Base-by-base conservation (phyloP, 30 jellyfish, hydroid and myxozoan species). In the Mastigias papua region DNA sequence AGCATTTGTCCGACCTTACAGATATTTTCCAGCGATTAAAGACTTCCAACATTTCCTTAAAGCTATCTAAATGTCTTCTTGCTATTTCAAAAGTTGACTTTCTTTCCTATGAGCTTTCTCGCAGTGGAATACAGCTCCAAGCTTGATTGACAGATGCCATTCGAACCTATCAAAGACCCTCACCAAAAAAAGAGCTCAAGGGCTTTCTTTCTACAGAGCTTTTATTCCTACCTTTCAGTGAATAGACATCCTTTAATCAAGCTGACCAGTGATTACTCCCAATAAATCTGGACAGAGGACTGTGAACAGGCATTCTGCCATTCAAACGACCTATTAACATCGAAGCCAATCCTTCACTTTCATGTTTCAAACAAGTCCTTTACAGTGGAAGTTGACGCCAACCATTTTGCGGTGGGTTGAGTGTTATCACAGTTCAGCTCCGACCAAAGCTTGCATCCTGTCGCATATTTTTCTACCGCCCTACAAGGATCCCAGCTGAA, bases 61-160 rank as follows among this genome's bases (percentile, higher is more conserved):
- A 58, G 65, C 68, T 11, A 23, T 80, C 84, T 15, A 80, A 80
- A 62, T 60, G 90, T 35, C 67, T 80, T 57, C 33, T 80, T 60
- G 85, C 60, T 5, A 16, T 8, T 20, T 29, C 63, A 23, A 57
- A 58, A 54, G 16, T 60, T 34, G 57, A n/a, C 48, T 57, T 80
- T 80, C 42, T 60, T 9, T 63, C 86, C 27, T 80, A 57, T 33
- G 90, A 80, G 86, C 90, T 80, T 80, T 80, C 90, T 21, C 9
- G 34, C 34, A 31, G 58, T 19, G 90, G 90, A 3, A 32, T 63
- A 29, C 63, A 80, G 58, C 90, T 86, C 30, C 82, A 80, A 34
- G 67, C 63, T 8, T 86, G 76, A 29, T 62, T 80, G 68, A 62
- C 85, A 32, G 68, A 80, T 9, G 82, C 82, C 42, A 80, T 80